Conservation (phyloP, 2,113 vertebrate species). For the Vidua macroura region DNA sequence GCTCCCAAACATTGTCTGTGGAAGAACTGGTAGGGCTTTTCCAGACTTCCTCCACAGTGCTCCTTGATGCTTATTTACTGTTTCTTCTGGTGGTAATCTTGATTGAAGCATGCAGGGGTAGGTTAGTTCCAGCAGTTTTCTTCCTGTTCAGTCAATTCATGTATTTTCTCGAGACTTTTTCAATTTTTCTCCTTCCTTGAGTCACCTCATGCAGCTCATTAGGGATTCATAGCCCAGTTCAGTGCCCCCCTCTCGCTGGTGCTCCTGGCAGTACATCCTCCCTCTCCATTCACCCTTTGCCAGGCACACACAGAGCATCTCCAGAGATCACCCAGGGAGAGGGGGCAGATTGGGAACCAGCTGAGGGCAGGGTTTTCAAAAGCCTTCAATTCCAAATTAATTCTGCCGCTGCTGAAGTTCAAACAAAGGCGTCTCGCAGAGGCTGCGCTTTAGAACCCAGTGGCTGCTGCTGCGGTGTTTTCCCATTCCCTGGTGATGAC, state of each 20-base stretch:
- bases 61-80: neutral
- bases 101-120: neutral
- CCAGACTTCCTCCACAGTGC: neutral
- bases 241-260: fast-evolving
- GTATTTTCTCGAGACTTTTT: neutral
- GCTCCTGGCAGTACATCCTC: slow-evolving; percentile 19
- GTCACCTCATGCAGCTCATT: neutral
- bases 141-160: neutral
- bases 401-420: neutral
- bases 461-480: neutral
- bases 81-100: neutral
- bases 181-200: neutral
- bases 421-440: neutral
- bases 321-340: neutral
- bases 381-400: neutral
- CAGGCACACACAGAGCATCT: neutral
- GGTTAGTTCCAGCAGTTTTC: neutral
- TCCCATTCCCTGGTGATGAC: neutral
- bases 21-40: neutral
- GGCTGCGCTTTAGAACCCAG: neutral
- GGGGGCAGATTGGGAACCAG: neutral
- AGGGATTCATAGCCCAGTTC: neutral
- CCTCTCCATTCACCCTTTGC: neutral
- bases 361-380: neutral
- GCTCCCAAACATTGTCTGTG: neutral